Evolutionary conservation across 2,797 vertebrate species (phyloP), one percentile per base, ranked within the genome.

Genomic region (Eulemur albifrons): DNA sequence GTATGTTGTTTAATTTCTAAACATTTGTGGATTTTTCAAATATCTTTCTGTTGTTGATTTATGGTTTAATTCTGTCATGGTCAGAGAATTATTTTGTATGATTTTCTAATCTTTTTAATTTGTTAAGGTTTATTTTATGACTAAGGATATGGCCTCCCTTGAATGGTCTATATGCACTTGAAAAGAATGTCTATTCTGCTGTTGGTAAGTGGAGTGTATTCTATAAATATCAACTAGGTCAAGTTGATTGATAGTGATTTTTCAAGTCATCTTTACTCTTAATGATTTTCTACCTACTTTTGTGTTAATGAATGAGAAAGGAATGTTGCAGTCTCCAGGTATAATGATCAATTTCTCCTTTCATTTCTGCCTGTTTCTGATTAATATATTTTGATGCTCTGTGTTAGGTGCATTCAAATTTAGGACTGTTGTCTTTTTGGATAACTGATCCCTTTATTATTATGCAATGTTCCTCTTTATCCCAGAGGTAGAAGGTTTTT

Each of bases 81-180:
- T 73, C 43, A 77, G 40, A 89, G 52, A 94, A 85, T 40, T 54
- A 72, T 40, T 80, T 85, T 17, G 5, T 27, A 25, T 63, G 35
- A 76, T 52, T 63, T 87, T 73, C n/a, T 59, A 35, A 48, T 69
- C n/a, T 88, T 94, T 40, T 83, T 52, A 43, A 70, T 80, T 61
- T 69, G 7, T 73, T 83, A 45, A 67, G 25, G 21, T 92, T 93
- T 90, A 23, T 79, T 92, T 75, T 57, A 67, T 93, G 90, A n/a
- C 27, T 32, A 23, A 77, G 14, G 59, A 61, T 80, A 84, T 67
- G 12, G 25, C 21, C 65, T 84, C 0, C 40, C 6, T 67, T 76
- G 38, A 95, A 85, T 38, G 45, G 21, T 77, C 13, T 23, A 12
- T n/a, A 32, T 67, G 9, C 5, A 67, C 35, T 67, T 94, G 61